These are phyloP conservation scores for Acanthurus leucopareius DNA, from an alignment of 2,797 vertebrate species.

Conservation along the genomic window DNA sequence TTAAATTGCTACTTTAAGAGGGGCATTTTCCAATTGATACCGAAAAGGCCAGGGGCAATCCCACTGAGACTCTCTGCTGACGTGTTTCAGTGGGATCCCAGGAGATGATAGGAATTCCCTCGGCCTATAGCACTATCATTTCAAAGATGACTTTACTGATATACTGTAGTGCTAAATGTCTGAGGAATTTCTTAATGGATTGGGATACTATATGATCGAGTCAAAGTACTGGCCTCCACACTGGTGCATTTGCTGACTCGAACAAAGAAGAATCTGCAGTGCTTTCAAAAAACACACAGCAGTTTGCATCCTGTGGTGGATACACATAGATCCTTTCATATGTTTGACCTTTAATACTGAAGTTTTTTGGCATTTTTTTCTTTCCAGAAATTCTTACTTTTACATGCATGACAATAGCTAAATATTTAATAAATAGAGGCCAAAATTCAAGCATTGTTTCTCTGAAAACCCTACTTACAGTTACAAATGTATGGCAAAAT, in stretches of 20 bases:
- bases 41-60: slow-evolving; percentile 3
- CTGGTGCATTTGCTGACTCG: slow-evolving; percentile 35
- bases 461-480: slow-evolving; percentile 28
- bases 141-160: slow-evolving; percentile 24
- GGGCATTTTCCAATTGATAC: slow-evolving; percentile 26
- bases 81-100: slow-evolving; percentile 25
- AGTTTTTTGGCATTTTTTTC: not conserved
- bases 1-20: slow-evolving; percentile 16
- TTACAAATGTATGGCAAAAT: slow-evolving; percentile 48
- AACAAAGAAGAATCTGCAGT: slow-evolving; percentile 35
- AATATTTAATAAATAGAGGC: slow-evolving; percentile 32
- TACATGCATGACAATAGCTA: slow-evolving; percentile 5
- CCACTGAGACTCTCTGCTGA: not conserved
- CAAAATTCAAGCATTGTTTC: slow-evolving; percentile 46
- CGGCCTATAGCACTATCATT: slow-evolving; percentile 26
- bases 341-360: not conserved
- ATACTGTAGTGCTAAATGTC: slow-evolving; percentile 4
- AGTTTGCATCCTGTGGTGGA: slow-evolving; percentile 14
- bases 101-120: slow-evolving; percentile 40
- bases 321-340: not conserved
- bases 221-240: slow-evolving; percentile 40
- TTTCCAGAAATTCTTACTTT: slow-evolving; percentile 18
- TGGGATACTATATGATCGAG: slow-evolving; percentile 21
- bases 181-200: slow-evolving; percentile 45
- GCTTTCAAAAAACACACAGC: slow-evolving; percentile 29